Evolutionary conservation across 2,888 invertebrate genomes (phyloP).

Genomic region (Gymnocheta viridis): DNA sequence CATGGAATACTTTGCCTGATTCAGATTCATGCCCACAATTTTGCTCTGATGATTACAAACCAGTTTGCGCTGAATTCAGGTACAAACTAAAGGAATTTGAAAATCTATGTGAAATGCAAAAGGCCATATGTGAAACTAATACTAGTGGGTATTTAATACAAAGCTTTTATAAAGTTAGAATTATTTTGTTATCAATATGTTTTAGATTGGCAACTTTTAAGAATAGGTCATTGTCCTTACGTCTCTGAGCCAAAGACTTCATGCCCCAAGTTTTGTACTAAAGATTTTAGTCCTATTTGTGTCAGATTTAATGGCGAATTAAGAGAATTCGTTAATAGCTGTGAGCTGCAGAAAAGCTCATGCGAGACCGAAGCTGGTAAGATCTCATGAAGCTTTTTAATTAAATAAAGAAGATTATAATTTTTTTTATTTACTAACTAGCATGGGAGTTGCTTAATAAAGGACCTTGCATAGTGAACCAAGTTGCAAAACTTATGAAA

Average conservation of each 20-base stretch:
- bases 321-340: slow-evolving; percentile 16
- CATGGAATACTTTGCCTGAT: too few species aligned
- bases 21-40: neutral
- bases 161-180: neutral
- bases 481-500: neutral
- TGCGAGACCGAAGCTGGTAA: slow-evolving; percentile 6
- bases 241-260: neutral
- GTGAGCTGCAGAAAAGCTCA: neutral
- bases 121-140: neutral
- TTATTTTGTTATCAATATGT: neutral
- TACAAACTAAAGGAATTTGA: slow-evolving; percentile 1
- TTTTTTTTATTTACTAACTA: neutral
- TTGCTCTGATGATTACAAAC: slow-evolving; percentile 33
- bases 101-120: slow-evolving; percentile 33
- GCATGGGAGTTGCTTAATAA: slow-evolving; percentile 39
- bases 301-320: neutral
- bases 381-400: neutral
- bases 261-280: neutral
- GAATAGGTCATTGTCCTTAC: neutral
- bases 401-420: neutral
- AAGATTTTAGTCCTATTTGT: slow-evolving; percentile 23
- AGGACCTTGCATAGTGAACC: slow-evolving; percentile 11
- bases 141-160: slow-evolving; percentile 3
- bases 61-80: slow-evolving; percentile 51
- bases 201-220: slow-evolving; percentile 18